Conservation (phyloP, 1,140 invertebrate species). For the Calephelis nemesis region DNA sequence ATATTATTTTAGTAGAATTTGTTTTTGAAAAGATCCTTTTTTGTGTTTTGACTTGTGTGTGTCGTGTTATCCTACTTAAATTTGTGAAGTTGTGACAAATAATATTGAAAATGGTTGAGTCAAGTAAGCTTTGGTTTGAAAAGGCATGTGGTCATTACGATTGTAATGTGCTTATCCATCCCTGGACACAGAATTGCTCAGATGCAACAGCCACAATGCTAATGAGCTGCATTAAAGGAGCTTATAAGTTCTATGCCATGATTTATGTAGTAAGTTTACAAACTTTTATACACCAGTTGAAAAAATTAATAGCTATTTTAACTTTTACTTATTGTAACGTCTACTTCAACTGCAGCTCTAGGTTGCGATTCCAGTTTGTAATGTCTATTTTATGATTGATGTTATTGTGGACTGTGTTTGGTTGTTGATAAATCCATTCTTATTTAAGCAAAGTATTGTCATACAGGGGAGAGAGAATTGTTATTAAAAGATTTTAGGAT, state of each 20-base stretch:
- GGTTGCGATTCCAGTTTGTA: too few relatives aligned
- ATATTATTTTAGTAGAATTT: too few relatives aligned
- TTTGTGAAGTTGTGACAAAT: neutral
- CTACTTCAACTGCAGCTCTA: neutral
- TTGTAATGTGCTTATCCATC: constrained; percentile 70
- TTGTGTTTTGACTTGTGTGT: too few relatives aligned
- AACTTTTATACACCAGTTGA: neutral
- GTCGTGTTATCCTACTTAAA: neutral
- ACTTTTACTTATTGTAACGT: neutral
- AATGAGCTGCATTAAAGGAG: constrained; percentile 63
- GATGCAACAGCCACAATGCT: constrained; percentile 71
- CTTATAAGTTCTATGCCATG: constrained; percentile 77
- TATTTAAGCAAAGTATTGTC: too few relatives aligned
- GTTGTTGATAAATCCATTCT: too few relatives aligned
- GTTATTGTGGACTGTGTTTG: too few relatives aligned
- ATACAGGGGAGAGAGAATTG: too few relatives aligned
- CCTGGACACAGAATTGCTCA: constrained; percentile 67
- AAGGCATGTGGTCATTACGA: constrained; percentile 51
- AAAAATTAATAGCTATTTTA: neutral
- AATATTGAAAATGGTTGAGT: constrained; percentile 67
- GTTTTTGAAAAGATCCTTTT: too few relatives aligned
- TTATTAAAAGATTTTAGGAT: too few relatives aligned
- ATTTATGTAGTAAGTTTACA: constrained; percentile 70
- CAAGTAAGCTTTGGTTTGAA: constrained; percentile 74
- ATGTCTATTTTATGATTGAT: too few relatives aligned